Percentiles rank a stretch among this genome's conserved stretches.
These are phyloP conservation scores for Cyprinodon diabolis DNA, from an alignment of 2,797 vertebrate species.

Conservation along the genomic window DNA sequence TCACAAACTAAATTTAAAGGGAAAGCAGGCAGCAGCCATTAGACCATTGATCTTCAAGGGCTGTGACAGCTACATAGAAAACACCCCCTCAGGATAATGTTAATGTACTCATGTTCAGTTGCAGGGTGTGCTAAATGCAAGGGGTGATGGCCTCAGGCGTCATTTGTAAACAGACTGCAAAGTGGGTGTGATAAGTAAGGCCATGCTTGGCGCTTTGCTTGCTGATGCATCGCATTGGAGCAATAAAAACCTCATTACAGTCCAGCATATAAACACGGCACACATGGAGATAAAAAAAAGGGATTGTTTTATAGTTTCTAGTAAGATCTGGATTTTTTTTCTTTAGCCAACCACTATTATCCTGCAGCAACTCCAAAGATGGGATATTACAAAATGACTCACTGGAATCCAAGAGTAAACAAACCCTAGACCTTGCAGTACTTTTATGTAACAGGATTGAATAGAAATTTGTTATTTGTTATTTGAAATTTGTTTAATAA, in stretches of 20 bases:
- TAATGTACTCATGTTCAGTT: slow-evolving; percentile 47
- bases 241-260: slow-evolving; percentile 62
- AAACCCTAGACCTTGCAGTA: neutral
- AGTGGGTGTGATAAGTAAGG: slow-evolving; percentile 18
- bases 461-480: neutral
- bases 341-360: neutral
- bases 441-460: neutral
- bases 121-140: slow-evolving; percentile 46
- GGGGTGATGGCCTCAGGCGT: slow-evolving; percentile 31
- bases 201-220: slow-evolving; percentile 46
- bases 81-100: slow-evolving; percentile 43
- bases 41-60: slow-evolving; percentile 34
- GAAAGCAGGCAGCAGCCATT: slow-evolving; percentile 20
- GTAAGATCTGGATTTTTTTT: neutral
- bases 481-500: neutral
- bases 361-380: neutral
- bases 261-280: slow-evolving; percentile 11
- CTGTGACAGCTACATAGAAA: slow-evolving; percentile 40
- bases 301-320: neutral
- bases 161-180: slow-evolving; percentile 62
- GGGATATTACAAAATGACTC: neutral
- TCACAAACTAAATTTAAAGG: slow-evolving; percentile 43
- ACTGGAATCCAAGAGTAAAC: neutral
- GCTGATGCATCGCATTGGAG: slow-evolving; percentile 50
- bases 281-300: neutral